Percentiles rank a stretch among this genome's conserved stretches.
These are phyloP conservation scores for Petrolisthes manimaculis DNA, from an alignment of 2,888 invertebrate species.

Conservation along the genomic window DNA sequence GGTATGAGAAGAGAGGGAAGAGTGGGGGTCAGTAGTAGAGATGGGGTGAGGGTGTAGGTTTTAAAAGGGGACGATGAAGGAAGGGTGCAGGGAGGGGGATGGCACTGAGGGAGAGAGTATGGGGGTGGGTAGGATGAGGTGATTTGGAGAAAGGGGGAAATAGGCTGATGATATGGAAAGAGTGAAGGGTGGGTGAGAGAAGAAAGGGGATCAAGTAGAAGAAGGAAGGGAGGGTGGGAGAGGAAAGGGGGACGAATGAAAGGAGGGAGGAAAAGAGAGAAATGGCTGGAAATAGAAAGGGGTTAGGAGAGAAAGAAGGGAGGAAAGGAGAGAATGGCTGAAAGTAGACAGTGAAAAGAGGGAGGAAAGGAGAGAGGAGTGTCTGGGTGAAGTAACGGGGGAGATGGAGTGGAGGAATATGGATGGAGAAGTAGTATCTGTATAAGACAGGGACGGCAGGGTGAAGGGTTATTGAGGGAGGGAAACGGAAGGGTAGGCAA, in stretches of 20 bases:
- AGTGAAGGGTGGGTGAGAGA: neutral
- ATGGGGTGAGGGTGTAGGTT: neutral
- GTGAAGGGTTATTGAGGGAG: too few species aligned
- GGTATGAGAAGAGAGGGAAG: neutral
- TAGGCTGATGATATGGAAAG: neutral
- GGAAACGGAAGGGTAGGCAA: too few species aligned
- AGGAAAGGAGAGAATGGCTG: conserved; percentile 34
- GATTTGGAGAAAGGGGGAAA: neutral
- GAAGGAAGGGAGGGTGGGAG: conserved; percentile 46
- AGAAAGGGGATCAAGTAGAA: conserved; percentile 30
- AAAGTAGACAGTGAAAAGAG: conserved; percentile 15
- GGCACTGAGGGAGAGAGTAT: neutral
- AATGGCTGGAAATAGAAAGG: neutral
- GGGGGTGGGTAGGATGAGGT: too few species aligned
- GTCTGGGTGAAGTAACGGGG: too few species aligned
- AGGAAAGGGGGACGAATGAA: conserved; percentile 18
- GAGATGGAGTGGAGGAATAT: neutral
- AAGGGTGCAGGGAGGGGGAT: too few species aligned
- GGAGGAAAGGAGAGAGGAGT: conserved; percentile 43
- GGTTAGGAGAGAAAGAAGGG: conserved; percentile 35
- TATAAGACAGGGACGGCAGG: too few species aligned
- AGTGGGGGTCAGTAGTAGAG: neutral
- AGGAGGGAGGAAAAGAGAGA: conserved; percentile 61
- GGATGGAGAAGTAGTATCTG: neutral
- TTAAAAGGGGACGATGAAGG: neutral